Evolutionary conservation across 1,140 invertebrate species (phyloP), one percentile per base, ranked within the genome.

Genomic region (Macrocentrus cingulum): DNA sequence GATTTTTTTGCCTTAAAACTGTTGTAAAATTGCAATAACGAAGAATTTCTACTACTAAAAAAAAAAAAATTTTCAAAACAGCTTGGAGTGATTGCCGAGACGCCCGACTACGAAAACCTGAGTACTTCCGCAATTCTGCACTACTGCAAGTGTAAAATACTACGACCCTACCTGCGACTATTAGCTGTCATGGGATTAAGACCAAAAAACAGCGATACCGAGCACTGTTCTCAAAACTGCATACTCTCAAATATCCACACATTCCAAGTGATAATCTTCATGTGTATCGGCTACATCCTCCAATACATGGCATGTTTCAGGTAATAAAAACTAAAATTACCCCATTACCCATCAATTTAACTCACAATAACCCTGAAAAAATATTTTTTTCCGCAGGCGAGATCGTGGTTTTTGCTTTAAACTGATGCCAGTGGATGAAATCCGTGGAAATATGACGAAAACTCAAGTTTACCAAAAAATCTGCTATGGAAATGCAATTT

Each of bases 71-170:
- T 44, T 1, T 9, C 8, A 20, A 29, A 45, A 22, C 68, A 87
- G 84, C 83, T 86, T 62, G 85, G 85, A 36, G 85, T 88, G 72
- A 85, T 86, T 56, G 80, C 81, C 1, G 85, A 87, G 73, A 82
- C 80, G 65, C 83, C 84, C 48, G 84, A 87, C 69, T 84, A 83
- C 52, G 85, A 88, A 53, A 77, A 76, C 55, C 66, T 88, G 67
- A 89, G 87, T 63, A 89, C 87, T 50, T 89, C 88, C 2, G 87
- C 87, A 22, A 84, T 91, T 57, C 77, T 91, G 70, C 84, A 85
- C 70, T 89, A 89, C 65, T 91, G 88, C 74, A 90, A 91, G 78
- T 84, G 84, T 37, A 90, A 89, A 84, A 89, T 91, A 71, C 74
- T 91, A 49, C 81, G 83, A 19, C 89, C 90, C 0, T 91, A 91